Conservation (phyloP, 2,797 vertebrate species). For the Vireo griseus region DNA sequence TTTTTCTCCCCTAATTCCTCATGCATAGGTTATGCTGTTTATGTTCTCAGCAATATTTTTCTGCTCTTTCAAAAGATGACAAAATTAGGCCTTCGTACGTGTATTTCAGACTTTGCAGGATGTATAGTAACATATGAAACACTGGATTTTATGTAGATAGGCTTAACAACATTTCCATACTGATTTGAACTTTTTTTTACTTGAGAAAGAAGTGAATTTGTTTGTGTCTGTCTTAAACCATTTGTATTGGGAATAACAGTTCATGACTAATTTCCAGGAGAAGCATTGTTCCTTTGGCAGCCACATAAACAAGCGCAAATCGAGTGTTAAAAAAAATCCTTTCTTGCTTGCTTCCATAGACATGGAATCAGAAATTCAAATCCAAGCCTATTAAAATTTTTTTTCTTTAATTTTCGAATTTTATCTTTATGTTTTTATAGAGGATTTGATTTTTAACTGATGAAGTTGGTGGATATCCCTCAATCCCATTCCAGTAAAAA, state of each 20-base stretch:
- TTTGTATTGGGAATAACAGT: neutral
- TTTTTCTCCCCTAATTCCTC: neutral
- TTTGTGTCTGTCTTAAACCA: neutral
- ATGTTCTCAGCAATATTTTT: neutral
- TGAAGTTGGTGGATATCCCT: neutral
- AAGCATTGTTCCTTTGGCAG: neutral
- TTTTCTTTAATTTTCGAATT: neutral
- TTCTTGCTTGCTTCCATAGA: neutral
- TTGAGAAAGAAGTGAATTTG: neutral
- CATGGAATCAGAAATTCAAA: neutral
- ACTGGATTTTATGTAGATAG: neutral
- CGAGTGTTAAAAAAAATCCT: neutral
- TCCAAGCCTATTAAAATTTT: neutral
- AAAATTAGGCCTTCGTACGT: neutral
- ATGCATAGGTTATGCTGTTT: neutral
- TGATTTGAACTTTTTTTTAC: neutral
- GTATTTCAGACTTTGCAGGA: neutral
- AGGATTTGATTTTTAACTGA: neutral
- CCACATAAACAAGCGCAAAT: neutral
- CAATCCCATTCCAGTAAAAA: neutral
- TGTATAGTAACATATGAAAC: neutral
- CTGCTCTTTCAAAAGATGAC: neutral
- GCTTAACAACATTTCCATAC: neutral
- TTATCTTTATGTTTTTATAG: neutral
- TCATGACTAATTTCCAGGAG: neutral